Evolutionary conservation across 2,113 vertebrate genomes (phyloP).

Genomic region (Brienomyrus longianalis): DNA sequence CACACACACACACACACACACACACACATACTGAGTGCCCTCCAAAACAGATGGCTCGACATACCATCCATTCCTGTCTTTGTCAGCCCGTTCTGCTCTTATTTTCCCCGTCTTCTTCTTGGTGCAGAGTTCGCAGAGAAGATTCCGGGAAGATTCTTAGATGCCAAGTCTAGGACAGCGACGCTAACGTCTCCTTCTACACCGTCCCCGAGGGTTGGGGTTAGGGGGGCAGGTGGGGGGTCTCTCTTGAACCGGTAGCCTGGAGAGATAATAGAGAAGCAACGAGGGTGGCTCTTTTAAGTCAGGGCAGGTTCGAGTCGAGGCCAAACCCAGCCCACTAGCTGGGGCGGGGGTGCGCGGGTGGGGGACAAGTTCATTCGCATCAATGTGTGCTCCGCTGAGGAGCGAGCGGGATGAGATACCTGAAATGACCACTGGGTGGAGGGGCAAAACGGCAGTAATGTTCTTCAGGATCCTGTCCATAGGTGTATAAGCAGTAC

Average conservation of each 20-base stretch:
- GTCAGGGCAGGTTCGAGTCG: background rate
- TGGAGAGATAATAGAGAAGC: background rate
- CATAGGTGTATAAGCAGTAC: background rate
- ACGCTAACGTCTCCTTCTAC: background rate
- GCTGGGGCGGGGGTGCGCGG: background rate
- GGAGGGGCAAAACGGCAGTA: background rate
- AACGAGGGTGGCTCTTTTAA: constrained; percentile 6
- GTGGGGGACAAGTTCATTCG: background rate
- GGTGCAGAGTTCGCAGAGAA: constrained; percentile 68
- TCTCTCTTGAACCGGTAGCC: background rate
- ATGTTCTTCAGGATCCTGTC: background rate
- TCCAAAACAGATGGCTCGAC: constrained; percentile 99
- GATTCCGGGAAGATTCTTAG: constrained; percentile 4
- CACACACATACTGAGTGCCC: constrained; percentile 75
- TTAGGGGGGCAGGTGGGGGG: background rate
- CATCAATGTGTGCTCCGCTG: background rate
- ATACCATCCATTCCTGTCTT: constrained; percentile 98
- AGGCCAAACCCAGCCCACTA: background rate
- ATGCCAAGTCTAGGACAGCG: background rate
- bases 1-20: background rate
- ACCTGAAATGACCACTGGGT: background rate
- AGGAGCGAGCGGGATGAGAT: background rate
- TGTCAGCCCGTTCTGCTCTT: constrained; percentile 88
- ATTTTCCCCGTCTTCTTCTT: constrained; percentile 80
- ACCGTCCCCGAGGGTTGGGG: background rate